Evolutionary conservation across 2,113 vertebrate species (phyloP).

Genomic region (Procapra przewalskii): DNA sequence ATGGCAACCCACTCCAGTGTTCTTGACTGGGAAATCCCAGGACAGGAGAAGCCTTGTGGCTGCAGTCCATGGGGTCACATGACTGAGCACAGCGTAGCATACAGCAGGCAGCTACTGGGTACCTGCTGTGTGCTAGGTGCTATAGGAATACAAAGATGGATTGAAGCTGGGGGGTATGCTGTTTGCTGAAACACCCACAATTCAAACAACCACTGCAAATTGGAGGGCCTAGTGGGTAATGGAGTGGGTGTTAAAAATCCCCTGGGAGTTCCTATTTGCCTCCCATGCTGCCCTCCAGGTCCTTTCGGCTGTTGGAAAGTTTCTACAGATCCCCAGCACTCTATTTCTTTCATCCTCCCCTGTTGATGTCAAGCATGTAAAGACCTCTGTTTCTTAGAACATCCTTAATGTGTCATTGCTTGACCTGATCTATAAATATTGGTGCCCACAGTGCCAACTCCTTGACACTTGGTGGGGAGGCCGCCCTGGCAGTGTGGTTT

Average conservation of each 20-base stretch:
- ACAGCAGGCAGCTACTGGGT: not conserved
- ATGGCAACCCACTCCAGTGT: not conserved
- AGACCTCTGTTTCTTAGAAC: conserved; percentile 25
- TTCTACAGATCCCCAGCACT: not conserved
- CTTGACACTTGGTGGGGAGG: not conserved
- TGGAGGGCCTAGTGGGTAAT: not conserved
- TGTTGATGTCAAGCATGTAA: not conserved
- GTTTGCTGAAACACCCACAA: not conserved
- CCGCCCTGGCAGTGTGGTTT: conserved; percentile 13
- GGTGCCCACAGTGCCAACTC: conserved; percentile 27
- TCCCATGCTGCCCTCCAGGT: not conserved
- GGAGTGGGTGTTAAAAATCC: too few relatives aligned
- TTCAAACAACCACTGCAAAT: not conserved
- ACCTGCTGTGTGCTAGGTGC: not conserved
- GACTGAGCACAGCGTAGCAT: not conserved
- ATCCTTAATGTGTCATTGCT: conserved; percentile 30
- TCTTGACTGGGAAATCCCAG: not conserved
- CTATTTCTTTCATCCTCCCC: not conserved
- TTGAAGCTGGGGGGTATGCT: not conserved
- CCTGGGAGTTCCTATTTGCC: not conserved
- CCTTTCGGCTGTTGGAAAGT: rapidly evolving
- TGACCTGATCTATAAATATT: conserved; percentile 66
- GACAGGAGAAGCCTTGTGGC: not conserved
- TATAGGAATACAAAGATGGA: not conserved
- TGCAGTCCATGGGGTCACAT: not conserved